A percentile compares a stretch with the other conserved stretches of the same genome.
Conservation (phyloP, 2,888 invertebrate species). For the Ennomos erosarius region DNA sequence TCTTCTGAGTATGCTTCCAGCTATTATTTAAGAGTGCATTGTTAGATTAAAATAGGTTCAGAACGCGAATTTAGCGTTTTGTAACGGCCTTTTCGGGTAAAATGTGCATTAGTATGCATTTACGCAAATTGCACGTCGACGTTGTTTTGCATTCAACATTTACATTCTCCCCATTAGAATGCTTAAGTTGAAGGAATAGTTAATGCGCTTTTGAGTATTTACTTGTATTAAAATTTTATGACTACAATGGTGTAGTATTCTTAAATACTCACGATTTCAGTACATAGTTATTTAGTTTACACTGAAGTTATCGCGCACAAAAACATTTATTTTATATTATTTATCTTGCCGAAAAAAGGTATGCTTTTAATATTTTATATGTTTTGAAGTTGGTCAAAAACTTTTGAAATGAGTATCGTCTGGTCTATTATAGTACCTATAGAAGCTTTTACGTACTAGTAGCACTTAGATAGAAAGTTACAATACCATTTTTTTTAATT, state of each 20-base stretch:
- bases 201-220: slow-evolving; percentile 20
- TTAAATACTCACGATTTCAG: no score
- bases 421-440: no score
- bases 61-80: slow-evolving; percentile 26
- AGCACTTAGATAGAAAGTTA: slow-evolving; percentile 13
- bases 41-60: slow-evolving; percentile 23
- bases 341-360: no score
- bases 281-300: no score
- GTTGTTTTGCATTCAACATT: slow-evolving; percentile 38
- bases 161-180: slow-evolving; percentile 35
- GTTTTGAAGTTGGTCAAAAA: no score
- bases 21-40: slow-evolving; percentile 10
- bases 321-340: no score
- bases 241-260: no score
- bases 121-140: slow-evolving; percentile 40
- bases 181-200: slow-evolving; percentile 25
- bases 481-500: slow-evolving; percentile 34
- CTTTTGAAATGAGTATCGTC: background rate
- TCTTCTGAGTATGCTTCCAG: slow-evolving; percentile 2
- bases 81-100: slow-evolving; percentile 43
- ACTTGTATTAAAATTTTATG: slow-evolving; percentile 17
- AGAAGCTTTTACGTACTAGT: slow-evolving; percentile 2
- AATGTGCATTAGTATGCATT: slow-evolving; percentile 49
- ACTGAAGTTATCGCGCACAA: no score
- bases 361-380: no score